Percentiles rank a stretch among this genome's conserved stretches.
These are phyloP conservation scores for Centrocercus urophasianus DNA, from an alignment of 2,113 vertebrate genomes.

Conservation along the genomic window DNA sequence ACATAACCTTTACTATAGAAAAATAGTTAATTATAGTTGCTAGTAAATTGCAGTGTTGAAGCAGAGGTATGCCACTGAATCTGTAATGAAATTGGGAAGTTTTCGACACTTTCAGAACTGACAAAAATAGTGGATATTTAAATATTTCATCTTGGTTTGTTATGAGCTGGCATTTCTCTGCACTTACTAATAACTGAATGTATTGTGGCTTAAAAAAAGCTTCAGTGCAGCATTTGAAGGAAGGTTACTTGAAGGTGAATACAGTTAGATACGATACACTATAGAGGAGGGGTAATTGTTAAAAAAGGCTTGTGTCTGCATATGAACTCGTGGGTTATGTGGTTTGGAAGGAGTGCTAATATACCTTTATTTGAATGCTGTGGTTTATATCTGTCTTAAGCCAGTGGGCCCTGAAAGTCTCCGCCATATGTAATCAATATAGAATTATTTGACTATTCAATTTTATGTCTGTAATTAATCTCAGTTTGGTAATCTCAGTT, in stretches of 20 bases:
- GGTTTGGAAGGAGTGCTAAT: background rate
- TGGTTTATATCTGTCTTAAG: background rate
- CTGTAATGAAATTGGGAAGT: background rate
- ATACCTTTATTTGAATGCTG: background rate
- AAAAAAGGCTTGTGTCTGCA: background rate
- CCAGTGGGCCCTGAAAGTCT: background rate
- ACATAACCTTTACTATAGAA: background rate
- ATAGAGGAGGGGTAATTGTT: background rate
- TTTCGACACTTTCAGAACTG: background rate
- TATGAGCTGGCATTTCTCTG: background rate
- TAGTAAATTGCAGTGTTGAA: background rate
- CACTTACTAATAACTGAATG: background rate
- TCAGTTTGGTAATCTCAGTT: background rate
- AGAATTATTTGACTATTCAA: background rate
- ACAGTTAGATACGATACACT: background rate
- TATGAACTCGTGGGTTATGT: background rate
- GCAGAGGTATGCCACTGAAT: background rate
- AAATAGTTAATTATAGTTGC: background rate
- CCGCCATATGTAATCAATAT: background rate
- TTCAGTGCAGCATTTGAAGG: background rate
- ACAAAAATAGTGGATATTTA: constrained; percentile 5
- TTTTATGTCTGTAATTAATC: background rate
- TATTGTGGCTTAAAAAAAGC: background rate
- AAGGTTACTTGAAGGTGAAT: background rate
- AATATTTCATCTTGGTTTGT: constrained; percentile 9